These are phyloP conservation scores for Trimorus sp. DNA, from an alignment of 2,888 invertebrate species.

Conservation along the genomic window DNA sequence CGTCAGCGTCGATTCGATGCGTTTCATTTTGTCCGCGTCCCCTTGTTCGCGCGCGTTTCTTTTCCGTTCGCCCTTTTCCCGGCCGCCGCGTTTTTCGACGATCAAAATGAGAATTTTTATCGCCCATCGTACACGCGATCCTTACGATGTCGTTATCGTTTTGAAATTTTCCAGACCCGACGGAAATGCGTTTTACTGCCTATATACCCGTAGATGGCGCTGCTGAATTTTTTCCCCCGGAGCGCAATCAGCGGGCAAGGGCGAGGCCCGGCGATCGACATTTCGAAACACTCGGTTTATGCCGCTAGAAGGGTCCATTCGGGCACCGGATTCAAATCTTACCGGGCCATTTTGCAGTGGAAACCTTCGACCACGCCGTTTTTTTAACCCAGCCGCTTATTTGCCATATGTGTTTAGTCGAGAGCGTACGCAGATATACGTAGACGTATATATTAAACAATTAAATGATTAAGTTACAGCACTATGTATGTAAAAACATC, in stretches of 20 bases:
- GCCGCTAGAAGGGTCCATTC: not conserved
- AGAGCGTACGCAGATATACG: too few relatives aligned
- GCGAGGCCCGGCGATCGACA: constrained; percentile 1
- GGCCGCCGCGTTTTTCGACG: constrained; percentile 7
- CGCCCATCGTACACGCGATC: constrained; percentile 49
- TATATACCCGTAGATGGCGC: constrained; percentile 45
- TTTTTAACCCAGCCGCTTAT: too few relatives aligned
- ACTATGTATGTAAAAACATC: too few relatives aligned
- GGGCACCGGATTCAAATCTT: too few relatives aligned
- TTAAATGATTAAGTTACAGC: too few relatives aligned
- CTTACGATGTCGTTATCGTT: constrained; percentile 56
- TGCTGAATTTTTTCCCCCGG: constrained; percentile 37
- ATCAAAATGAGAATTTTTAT: constrained; percentile 56
- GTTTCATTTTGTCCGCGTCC: constrained; percentile 12
- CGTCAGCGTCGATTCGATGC: constrained; percentile 30
- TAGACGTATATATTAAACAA: too few relatives aligned
- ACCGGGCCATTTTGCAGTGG: too few relatives aligned
- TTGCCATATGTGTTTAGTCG: too few relatives aligned
- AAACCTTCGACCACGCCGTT: too few relatives aligned
- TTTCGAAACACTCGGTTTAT: not conserved
- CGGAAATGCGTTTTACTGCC: constrained; percentile 42
- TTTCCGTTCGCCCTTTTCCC: constrained; percentile 3
- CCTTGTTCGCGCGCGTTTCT: not conserved
- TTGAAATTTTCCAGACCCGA: constrained; percentile 51
- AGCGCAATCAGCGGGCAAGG: constrained; percentile 20